A percentile compares a stretch with the other conserved stretches of the same genome.
These are phyloP conservation scores for Myodes glareolus DNA, from an alignment of 2,113 vertebrate genomes.

Conservation along the genomic window DNA sequence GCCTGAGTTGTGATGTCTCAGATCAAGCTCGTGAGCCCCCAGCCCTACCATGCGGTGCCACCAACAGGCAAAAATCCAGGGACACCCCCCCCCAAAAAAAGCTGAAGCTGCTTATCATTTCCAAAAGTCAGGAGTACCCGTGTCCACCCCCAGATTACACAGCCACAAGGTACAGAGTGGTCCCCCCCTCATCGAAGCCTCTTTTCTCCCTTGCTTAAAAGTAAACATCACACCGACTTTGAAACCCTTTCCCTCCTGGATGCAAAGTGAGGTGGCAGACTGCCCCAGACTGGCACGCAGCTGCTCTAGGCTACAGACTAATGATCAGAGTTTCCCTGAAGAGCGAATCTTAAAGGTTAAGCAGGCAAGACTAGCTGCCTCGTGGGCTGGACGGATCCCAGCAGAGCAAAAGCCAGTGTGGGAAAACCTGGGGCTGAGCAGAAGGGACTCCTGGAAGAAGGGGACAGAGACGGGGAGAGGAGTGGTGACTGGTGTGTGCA, in stretches of 20 bases:
- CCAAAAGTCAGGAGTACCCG: background rate
- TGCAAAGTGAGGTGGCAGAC: background rate
- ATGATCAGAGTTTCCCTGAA: constrained; percentile 47
- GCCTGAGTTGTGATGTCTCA: rapidly evolving
- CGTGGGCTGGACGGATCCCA: background rate
- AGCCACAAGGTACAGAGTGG: background rate
- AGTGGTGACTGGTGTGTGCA: background rate
- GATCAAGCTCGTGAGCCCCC: background rate
- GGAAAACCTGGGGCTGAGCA: background rate
- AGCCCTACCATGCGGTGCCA: background rate
- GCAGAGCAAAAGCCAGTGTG: background rate
- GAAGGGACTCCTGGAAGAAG: background rate
- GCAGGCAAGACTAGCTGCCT: constrained; percentile 7
- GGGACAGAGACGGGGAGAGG: background rate
- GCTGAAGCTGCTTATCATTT: background rate
- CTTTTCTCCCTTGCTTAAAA: background rate
- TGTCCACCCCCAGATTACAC: background rate
- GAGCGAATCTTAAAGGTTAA: constrained; percentile 64
- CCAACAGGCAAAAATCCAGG: constrained; percentile 1
- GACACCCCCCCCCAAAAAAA: background rate
- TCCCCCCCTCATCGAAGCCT: background rate
- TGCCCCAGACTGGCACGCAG: background rate
- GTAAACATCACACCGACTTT: background rate
- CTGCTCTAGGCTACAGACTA: background rate
- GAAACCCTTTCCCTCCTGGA: background rate